Base-by-base conservation (phyloP, 2,113 vertebrate genomes). In the Casuarius casuarius region DNA sequence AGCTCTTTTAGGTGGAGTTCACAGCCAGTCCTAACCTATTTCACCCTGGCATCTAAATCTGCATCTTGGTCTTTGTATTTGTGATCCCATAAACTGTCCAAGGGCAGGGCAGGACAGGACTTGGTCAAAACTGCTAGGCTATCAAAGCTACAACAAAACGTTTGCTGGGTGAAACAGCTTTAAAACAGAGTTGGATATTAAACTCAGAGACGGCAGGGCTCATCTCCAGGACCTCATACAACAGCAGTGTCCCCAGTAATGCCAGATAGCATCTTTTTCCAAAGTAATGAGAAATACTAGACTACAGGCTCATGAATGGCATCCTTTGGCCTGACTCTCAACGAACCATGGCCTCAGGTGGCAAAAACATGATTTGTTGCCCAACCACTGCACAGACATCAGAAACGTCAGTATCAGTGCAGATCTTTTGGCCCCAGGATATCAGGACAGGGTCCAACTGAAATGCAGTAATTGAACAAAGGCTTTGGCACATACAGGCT, bases 1-100 rank as follows among this genome's bases (percentile, higher is more conserved):
- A 72, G 46, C 5, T 71, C 38, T 72, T 23, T 26, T 68, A 6
- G 5, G 21, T 62, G 46, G 38, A 74, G 44, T 1, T 81, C 54
- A 38, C 5, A 81, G 51, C 13, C 73, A 51, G 1, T 63, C 61
- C 7, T 77, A 77, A 17, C 33, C 14, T 33, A 6, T 26, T 78
- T 49, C 35, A 71, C 12, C 23, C n/a, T 81, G 21, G 28, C 0
- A 74, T 14, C 8, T 67, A 48, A 87, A 61, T 3, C 0, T 62
- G 29, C 16, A 1, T 0, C 10, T 66, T 14, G 15, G 23, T 28
- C 13, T 21, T 2, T 2, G 10, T 28, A 14, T 12, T 2, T 28
- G 31, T 28, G 59, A 44, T 44, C 35, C 54, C 31, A 21, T 8
- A 18, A 29, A 8, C 9, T 13, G 10, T 17, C 44, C 49, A 58